phyloP scores from a whole-genome alignment of 2,113 vertebrate species.

The Otus sunia region DNA sequence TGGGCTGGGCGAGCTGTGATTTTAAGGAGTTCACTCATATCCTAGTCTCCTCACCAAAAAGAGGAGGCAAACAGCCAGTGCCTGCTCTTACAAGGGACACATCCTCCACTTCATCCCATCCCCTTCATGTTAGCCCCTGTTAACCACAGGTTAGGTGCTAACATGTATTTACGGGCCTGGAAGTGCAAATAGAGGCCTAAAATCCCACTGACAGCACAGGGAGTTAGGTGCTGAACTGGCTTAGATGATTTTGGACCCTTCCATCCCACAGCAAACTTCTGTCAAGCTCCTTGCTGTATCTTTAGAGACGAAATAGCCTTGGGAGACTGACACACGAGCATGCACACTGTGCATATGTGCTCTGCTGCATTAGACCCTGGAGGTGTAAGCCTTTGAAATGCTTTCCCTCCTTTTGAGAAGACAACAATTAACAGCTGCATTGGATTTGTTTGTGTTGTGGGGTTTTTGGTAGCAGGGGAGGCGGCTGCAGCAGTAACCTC shows the following conservation, averaged over 20 bases:
- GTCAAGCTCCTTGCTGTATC: neutral
- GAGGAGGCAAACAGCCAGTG: neutral
- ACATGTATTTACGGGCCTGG: neutral
- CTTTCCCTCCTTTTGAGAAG: neutral
- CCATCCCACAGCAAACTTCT: neutral
- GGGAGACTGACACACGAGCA: fast-evolving
- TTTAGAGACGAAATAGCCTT: neutral
- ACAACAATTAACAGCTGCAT: neutral
- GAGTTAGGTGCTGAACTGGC: neutral
- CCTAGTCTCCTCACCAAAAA: neutral
- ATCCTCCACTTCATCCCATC: neutral
- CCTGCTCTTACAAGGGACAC: neutral
- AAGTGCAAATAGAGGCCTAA: neutral
- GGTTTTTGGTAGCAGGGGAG: too few relatives aligned
- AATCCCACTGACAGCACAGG: neutral
- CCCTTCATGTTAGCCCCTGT: fast-evolving
- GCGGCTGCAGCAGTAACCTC: too few relatives aligned
- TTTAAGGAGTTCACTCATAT: neutral
- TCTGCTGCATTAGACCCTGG: neutral
- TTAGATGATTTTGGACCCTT: neutral
- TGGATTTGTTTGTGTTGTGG: too few relatives aligned
- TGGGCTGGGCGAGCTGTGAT: neutral
- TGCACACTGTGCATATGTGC: fast-evolving
- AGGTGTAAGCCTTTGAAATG: neutral
- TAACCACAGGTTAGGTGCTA: neutral